Percentiles rank a stretch among this genome's conserved stretches.
These are phyloP conservation scores for Pseudococcus jackbeardsleyi DNA, from an alignment of 2,888 invertebrate species.

Conservation along the genomic window DNA sequence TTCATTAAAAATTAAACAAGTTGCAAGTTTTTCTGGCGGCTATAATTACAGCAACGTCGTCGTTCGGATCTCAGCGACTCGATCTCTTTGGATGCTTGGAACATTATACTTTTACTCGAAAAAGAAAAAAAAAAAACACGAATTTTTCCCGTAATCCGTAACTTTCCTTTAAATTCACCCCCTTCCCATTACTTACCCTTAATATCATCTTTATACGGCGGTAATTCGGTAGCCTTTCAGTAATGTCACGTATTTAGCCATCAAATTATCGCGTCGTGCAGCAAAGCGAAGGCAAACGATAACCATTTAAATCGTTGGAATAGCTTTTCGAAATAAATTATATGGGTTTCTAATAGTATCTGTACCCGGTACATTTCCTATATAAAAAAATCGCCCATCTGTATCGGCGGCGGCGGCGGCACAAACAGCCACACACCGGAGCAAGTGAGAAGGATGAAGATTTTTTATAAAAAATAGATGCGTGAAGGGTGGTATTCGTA, in stretches of 20 bases:
- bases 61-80: background rate
- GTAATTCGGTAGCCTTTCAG: slow-evolving; percentile 42
- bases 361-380: slow-evolving; percentile 49
- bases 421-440: background rate
- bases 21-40: background rate
- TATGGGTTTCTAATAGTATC: slow-evolving; percentile 40
- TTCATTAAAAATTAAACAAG: slow-evolving; percentile 19
- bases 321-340: slow-evolving; percentile 25
- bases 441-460: background rate
- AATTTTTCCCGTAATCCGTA: background rate
- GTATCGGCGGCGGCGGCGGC: background rate
- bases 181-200: background rate
- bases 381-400: slow-evolving; percentile 57
- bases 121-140: background rate
- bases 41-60: slow-evolving; percentile 9
- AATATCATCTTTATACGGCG: background rate
- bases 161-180: background rate
- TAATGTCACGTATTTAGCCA: slow-evolving; percentile 12
- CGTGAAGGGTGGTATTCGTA: slow-evolving; percentile 56
- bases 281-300: background rate
- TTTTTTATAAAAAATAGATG: background rate
- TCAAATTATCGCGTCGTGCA: background rate
- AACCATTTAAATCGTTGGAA: background rate
- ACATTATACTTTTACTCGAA: background rate
- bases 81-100: background rate